These are phyloP conservation scores for Rosalia funebris DNA, from an alignment of 2,888 invertebrate species.

Conservation along the genomic window DNA sequence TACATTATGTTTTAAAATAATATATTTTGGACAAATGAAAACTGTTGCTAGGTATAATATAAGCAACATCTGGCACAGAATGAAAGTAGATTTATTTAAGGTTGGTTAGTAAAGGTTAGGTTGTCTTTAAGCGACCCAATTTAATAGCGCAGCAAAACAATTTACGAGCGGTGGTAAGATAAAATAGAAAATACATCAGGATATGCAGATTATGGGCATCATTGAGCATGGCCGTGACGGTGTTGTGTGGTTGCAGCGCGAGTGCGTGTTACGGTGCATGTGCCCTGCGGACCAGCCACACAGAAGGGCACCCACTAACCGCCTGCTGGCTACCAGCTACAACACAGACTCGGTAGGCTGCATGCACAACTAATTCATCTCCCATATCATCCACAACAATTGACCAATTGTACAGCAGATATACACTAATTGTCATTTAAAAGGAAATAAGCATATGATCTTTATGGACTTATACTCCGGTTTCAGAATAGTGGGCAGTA, in stretches of 20 bases:
- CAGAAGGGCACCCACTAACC: constrained; percentile 61
- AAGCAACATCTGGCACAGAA: too few relatives aligned
- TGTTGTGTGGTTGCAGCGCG: constrained; percentile 82
- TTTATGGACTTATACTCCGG: too few relatives aligned
- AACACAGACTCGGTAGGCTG: constrained; percentile 63
- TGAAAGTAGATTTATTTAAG: too few relatives aligned
- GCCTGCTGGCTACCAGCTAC: constrained; percentile 61
- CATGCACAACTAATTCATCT: constrained; percentile 56
- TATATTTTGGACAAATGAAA: too few relatives aligned
- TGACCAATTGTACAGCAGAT: constrained; percentile 20
- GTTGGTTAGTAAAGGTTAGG: constrained; percentile 18
- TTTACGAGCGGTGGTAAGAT: constrained; percentile 14
- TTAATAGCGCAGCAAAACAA: too few relatives aligned
- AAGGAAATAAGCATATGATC: too few relatives aligned
- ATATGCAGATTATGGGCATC: constrained; percentile 49
- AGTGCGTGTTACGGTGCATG: constrained; percentile 91
- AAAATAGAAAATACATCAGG: constrained; percentile 47
- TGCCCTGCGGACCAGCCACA: constrained; percentile 69
- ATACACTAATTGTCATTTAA: too few relatives aligned
- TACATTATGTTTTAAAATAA: too few relatives aligned
- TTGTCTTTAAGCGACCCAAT: constrained; percentile 3
- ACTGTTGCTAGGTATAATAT: too few relatives aligned
- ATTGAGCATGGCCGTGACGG: constrained; percentile 61
- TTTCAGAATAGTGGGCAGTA: too few relatives aligned
- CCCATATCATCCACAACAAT: constrained; percentile 17